phyloP scores from a whole-genome alignment of 2,113 vertebrate genomes.

The Prionailurus bengalensis region DNA sequence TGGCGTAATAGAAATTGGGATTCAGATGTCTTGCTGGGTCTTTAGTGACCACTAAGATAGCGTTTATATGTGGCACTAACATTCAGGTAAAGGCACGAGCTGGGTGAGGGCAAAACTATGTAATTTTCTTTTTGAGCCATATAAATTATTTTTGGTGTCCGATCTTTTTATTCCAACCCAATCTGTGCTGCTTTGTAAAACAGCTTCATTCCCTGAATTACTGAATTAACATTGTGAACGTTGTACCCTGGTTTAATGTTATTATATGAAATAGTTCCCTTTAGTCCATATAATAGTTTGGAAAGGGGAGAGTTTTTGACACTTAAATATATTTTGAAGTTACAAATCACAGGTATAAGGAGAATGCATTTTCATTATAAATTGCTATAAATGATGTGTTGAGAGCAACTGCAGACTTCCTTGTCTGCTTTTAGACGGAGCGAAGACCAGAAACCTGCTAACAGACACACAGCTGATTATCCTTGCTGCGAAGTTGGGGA shows the following conservation, averaged over 20 bases:
- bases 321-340: constrained; percentile 28
- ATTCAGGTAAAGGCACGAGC: neutral
- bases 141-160: neutral
- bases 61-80: neutral
- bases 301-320: neutral
- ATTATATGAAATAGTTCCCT: neutral
- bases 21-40: neutral
- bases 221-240: neutral
- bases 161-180: neutral
- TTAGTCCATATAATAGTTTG: neutral
- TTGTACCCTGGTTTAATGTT: neutral
- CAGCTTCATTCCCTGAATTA: neutral
- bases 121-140: neutral
- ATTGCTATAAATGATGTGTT: neutral
- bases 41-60: neutral
- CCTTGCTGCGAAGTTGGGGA: constrained; percentile 88
- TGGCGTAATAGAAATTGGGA: neutral
- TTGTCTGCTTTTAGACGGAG: constrained; percentile 82
- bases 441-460: constrained; percentile 64
- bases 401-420: neutral
- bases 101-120: neutral
- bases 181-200: neutral
- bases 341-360: neutral
- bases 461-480: constrained; percentile 89
- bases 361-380: constrained; percentile 11